Percentiles rank a stretch among this genome's conserved stretches.
Conservation (phyloP, 2,888 invertebrate species). For the Escarpia spicata region DNA sequence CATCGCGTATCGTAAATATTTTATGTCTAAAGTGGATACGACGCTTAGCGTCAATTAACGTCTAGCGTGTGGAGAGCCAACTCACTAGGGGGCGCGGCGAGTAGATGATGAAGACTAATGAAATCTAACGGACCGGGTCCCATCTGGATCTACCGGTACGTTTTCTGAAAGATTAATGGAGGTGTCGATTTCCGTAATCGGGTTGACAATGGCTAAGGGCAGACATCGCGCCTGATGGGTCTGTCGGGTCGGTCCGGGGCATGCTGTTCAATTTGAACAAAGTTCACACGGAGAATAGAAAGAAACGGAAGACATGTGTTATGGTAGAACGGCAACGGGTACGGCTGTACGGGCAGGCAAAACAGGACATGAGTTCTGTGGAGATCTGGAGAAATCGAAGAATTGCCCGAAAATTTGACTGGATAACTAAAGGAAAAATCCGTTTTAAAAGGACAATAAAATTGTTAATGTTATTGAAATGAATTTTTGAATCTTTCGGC, state of each 20-base stretch:
- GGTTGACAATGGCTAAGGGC: slow-evolving; percentile 10
- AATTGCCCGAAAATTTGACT: too few species aligned
- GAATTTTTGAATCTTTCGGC: too few species aligned
- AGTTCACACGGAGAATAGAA: background rate
- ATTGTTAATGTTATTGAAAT: too few species aligned
- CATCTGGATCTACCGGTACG: background rate
- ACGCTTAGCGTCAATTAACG: slow-evolving; percentile 5
- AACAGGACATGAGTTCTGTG: background rate
- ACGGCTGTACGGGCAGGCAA: background rate
- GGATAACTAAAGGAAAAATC: too few species aligned
- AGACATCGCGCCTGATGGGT: background rate
- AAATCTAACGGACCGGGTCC: background rate
- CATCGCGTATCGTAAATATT: background rate
- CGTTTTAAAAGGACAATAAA: too few species aligned
- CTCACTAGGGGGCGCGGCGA: background rate
- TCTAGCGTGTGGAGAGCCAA: background rate
- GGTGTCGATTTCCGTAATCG: slow-evolving; percentile 6
- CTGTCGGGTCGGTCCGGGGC: background rate
- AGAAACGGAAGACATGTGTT: background rate
- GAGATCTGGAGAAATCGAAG: too few species aligned
- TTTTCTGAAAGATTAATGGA: slow-evolving; percentile 16
- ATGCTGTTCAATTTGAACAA: background rate
- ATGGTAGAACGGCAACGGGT: background rate
- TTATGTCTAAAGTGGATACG: slow-evolving; percentile 5
- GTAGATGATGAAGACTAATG: background rate